A percentile compares a stretch with the other conserved stretches of the same genome.
Evolutionary conservation across 2,797 vertebrate species (phyloP).

Genomic region (Echiichthys vipera): DNA sequence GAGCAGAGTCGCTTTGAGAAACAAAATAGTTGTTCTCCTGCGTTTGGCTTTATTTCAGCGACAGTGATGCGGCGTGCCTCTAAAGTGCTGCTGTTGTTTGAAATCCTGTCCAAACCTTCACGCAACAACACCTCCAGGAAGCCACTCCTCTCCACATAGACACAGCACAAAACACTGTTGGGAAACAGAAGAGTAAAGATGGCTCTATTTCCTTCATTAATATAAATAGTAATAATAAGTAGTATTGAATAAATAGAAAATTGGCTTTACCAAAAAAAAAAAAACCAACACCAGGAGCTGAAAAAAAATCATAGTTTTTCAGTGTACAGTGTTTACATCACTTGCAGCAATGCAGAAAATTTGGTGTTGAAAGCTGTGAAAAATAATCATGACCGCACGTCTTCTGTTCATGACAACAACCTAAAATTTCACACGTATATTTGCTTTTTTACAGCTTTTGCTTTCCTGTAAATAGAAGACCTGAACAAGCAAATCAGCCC

Average conservation of each 20-base stretch:
- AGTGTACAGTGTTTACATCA: neutral
- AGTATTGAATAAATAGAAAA: neutral
- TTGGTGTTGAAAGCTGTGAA: conserved; percentile 19
- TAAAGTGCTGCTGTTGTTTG: conserved; percentile 17
- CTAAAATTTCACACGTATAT: conserved; percentile 23
- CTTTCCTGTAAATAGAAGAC: conserved; percentile 54
- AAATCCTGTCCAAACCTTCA: conserved; percentile 31
- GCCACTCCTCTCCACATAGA: conserved; percentile 18
- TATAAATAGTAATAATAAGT: too few species aligned
- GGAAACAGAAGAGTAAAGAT: neutral
- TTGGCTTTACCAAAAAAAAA: neutral
- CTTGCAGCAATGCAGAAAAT: neutral
- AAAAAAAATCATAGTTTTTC: neutral
- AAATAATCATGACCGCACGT: conserved; percentile 34
- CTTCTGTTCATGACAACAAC: conserved; percentile 59
- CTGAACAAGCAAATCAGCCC: conserved; percentile 54
- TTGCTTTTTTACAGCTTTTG: conserved; percentile 40
- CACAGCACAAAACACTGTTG: neutral
- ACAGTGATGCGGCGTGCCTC: conserved; percentile 1
- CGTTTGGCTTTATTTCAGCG: conserved; percentile 1
- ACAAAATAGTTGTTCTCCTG: conserved; percentile 2
- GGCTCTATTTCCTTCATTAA: neutral
- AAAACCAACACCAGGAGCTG: neutral
- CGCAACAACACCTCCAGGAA: conserved; percentile 12
- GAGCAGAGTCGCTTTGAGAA: conserved; percentile 23